Percentiles rank a stretch among this genome's conserved stretches.
These are phyloP conservation scores for Cylas formicarius DNA, from an alignment of 1,140 invertebrate genomes.

Conservation along the genomic window DNA sequence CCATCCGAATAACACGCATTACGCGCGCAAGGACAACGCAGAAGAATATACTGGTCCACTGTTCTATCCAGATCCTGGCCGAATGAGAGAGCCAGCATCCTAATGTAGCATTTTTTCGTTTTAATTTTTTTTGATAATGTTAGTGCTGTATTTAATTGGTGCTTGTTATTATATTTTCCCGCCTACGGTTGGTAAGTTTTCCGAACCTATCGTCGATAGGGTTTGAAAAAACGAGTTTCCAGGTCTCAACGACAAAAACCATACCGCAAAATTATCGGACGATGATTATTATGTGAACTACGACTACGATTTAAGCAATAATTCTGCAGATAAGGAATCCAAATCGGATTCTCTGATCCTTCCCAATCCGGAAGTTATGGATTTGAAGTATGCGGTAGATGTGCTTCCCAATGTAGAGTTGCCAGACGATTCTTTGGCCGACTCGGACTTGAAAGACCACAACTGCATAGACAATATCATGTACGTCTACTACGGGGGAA, in stretches of 20 bases:
- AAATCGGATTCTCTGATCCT: slow-evolving; percentile 36
- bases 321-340: slow-evolving; percentile 17
- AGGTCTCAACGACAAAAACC: slow-evolving; percentile 17
- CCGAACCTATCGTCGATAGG: background rate
- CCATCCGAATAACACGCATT: slow-evolving; percentile 19
- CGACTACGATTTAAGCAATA: slow-evolving; percentile 38
- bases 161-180: slow-evolving; percentile 11
- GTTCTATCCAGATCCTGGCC: slow-evolving; percentile 9
- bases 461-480: slow-evolving; percentile 51
- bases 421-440: slow-evolving; percentile 38
- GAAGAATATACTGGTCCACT: slow-evolving; percentile 12
- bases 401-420: slow-evolving; percentile 36
- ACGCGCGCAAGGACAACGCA: too few relatives aligned
- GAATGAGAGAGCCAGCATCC: slow-evolving; percentile 23
- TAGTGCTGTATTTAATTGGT: slow-evolving; percentile 15
- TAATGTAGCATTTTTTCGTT: slow-evolving; percentile 19
- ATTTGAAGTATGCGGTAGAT: slow-evolving; percentile 34
- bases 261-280: slow-evolving; percentile 21
- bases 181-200: slow-evolving; percentile 4
- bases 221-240: background rate
- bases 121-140: slow-evolving; percentile 11
- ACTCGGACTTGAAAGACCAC: slow-evolving; percentile 45
- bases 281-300: slow-evolving; percentile 27
- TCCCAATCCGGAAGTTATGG: slow-evolving; percentile 36
- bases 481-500: slow-evolving; percentile 51